Conservation (phyloP, 2,888 invertebrate species). For the Biston betularia region DNA sequence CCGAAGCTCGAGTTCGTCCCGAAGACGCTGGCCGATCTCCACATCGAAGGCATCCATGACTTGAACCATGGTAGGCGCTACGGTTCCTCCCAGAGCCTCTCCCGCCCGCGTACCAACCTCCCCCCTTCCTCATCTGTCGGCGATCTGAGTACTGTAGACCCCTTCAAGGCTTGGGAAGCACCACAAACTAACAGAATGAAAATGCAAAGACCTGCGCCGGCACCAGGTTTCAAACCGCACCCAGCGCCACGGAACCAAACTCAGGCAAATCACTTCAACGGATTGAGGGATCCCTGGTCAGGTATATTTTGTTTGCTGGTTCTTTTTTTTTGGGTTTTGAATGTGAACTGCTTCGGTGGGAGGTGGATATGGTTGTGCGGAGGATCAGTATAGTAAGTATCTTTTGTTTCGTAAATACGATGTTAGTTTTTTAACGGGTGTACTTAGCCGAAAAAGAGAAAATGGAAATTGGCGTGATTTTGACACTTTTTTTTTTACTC, state of each 20-base stretch:
- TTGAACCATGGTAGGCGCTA: slow-evolving; percentile 88
- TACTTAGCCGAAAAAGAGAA: too few relatives aligned
- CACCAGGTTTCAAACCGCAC: slow-evolving; percentile 67
- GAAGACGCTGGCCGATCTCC: slow-evolving; percentile 94
- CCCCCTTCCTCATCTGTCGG: slow-evolving; percentile 74
- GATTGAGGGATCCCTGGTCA: slow-evolving; percentile 86
- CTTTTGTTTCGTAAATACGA: not conserved
- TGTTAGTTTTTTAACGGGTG: too few relatives aligned
- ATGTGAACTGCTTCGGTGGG: slow-evolving; percentile 62
- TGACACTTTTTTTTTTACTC: too few relatives aligned
- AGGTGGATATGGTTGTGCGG: slow-evolving; percentile 8
- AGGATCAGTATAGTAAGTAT: slow-evolving; percentile 20
- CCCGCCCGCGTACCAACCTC: slow-evolving; percentile 70
- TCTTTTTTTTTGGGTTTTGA: slow-evolving; percentile 60
- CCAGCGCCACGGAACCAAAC: slow-evolving; percentile 68
- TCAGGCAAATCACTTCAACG: slow-evolving; percentile 65
- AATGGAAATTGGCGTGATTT: too few relatives aligned
- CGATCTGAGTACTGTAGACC: slow-evolving; percentile 72
- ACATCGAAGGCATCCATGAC: slow-evolving; percentile 92
- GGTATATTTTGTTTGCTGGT: slow-evolving; percentile 83
- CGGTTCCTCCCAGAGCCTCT: slow-evolving; percentile 82
- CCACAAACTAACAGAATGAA: slow-evolving; percentile 46
- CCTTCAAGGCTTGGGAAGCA: slow-evolving; percentile 75
- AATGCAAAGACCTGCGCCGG: slow-evolving; percentile 48
- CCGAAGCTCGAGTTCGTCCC: slow-evolving; percentile 97